These are phyloP conservation scores for Drosophila neutralis DNA, from an alignment of 2,888 invertebrate genomes.

Conservation along the genomic window DNA sequence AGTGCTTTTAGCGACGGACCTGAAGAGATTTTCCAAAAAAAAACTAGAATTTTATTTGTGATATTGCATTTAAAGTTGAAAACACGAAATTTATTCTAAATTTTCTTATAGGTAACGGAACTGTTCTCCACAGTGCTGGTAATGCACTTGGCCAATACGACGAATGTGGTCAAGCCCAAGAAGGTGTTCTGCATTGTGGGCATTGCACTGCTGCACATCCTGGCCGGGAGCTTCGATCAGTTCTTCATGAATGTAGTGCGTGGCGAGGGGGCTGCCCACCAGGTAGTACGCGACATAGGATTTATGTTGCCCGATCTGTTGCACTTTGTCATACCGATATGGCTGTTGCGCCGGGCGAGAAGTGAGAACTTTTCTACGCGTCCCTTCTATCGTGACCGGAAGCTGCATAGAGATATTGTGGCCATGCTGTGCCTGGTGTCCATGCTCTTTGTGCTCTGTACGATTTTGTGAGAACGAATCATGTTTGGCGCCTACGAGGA, in stretches of 20 bases:
- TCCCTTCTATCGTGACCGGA: slow-evolving; percentile 84
- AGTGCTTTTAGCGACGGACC: neutral
- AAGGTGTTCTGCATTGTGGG: slow-evolving; percentile 87
- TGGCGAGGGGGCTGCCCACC: slow-evolving; percentile 88
- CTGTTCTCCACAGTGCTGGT: slow-evolving; percentile 87
- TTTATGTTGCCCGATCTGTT: slow-evolving; percentile 89
- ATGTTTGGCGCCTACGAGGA: slow-evolving; percentile 65
- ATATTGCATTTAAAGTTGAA: neutral
- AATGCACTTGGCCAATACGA: slow-evolving; percentile 86
- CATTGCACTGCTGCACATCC: slow-evolving; percentile 87
- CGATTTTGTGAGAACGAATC: slow-evolving; percentile 83
- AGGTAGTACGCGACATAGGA: slow-evolving; percentile 88
- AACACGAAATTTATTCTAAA: neutral
- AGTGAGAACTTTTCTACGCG: slow-evolving; percentile 83
- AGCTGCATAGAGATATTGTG: slow-evolving; percentile 83
- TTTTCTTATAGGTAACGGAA: slow-evolving; percentile 86
- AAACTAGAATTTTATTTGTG: neutral
- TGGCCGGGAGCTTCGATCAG: slow-evolving; percentile 88
- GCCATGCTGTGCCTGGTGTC: slow-evolving; percentile 84
- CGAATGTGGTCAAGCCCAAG: slow-evolving; percentile 86
- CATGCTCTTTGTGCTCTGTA: slow-evolving; percentile 83
- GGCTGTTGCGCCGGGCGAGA: slow-evolving; percentile 84
- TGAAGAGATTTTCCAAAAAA: neutral
- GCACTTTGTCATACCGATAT: slow-evolving; percentile 87
- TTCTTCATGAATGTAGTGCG: slow-evolving; percentile 87